A percentile compares a stretch with the other conserved stretches of the same genome.
These are phyloP conservation scores for Hydrotaea diabolus DNA, from an alignment of 2,888 invertebrate genomes.

Conservation along the genomic window DNA sequence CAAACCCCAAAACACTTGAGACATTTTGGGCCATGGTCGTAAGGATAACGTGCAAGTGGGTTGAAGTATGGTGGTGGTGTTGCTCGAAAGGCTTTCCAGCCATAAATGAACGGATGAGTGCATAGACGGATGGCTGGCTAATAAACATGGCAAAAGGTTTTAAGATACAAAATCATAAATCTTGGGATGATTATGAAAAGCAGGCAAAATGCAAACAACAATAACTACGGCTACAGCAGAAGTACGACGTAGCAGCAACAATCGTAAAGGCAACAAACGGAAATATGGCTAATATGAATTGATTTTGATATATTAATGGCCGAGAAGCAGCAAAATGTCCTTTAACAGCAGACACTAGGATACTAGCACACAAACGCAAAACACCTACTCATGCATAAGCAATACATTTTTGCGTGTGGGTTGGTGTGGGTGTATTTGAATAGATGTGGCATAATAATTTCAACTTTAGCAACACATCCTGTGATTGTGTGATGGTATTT, in stretches of 20 bases:
- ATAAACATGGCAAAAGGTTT: conserved; percentile 49
- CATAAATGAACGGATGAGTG: background rate
- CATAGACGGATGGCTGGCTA: conserved; percentile 11
- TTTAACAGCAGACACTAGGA: conserved; percentile 51
- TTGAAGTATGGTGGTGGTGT: background rate
- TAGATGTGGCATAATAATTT: conserved; percentile 1
- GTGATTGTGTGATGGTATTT: conserved; percentile 13
- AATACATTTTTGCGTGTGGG: background rate
- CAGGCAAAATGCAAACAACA: conserved; percentile 40
- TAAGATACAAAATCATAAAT: conserved; percentile 69
- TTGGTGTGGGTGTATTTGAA: background rate
- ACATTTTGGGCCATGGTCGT: background rate
- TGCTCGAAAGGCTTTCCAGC: background rate
- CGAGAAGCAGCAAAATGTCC: conserved; percentile 60
- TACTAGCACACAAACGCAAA: conserved; percentile 2
- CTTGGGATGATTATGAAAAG: conserved; percentile 61
- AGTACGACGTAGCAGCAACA: conserved; percentile 9
- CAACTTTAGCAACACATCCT: background rate
- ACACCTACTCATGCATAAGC: conserved; percentile 5
- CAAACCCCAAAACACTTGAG: conserved; percentile 48
- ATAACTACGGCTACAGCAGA: conserved; percentile 26
- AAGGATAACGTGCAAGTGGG: background rate
- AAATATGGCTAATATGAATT: conserved; percentile 76
- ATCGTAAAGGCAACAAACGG: conserved; percentile 51
- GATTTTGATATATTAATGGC: conserved; percentile 79